phyloP scores from a whole-genome alignment of 1,140 invertebrate species.

The Pteromalus puparum region DNA sequence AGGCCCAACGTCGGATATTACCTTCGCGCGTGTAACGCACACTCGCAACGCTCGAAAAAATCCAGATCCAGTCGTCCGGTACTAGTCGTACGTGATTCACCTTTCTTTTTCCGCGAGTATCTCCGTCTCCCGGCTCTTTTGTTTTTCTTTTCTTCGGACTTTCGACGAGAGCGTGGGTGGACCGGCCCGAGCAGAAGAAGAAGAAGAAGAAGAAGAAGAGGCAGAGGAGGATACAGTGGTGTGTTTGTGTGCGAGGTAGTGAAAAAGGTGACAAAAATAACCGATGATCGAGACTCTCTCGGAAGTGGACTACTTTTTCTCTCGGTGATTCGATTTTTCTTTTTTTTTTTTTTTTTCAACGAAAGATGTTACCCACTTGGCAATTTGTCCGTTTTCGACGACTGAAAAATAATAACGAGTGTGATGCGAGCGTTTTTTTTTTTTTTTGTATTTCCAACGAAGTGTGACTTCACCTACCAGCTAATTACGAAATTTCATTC shows the following conservation, averaged over 20 bases:
- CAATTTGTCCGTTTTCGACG: too few species aligned
- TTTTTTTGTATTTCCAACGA: too few species aligned
- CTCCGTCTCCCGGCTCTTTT: neutral
- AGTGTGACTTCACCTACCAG: too few species aligned
- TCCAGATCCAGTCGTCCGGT: neutral
- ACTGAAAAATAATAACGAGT: too few species aligned
- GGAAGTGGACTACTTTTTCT: neutral
- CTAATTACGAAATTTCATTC: too few species aligned
- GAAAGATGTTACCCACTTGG: too few species aligned
- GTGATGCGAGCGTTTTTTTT: too few species aligned
- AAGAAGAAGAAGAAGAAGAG: neutral
- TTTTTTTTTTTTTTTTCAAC: neutral
- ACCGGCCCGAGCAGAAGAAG: neutral
- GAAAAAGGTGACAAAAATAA: neutral
- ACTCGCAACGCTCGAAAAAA: neutral
- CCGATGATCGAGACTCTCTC: neutral
- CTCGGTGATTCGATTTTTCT: neutral
- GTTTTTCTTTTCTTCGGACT: neutral
- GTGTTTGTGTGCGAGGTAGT: neutral
- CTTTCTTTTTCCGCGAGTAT: too few species aligned
- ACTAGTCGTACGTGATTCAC: neutral
- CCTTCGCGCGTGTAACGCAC: neutral
- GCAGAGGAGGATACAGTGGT: neutral
- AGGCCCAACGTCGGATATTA: slow-evolving; percentile 15
- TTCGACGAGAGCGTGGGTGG: neutral